These are phyloP conservation scores for Pachycephus smyrnensis DNA, from an alignment of 2,888 invertebrate species.

Conservation along the genomic window DNA sequence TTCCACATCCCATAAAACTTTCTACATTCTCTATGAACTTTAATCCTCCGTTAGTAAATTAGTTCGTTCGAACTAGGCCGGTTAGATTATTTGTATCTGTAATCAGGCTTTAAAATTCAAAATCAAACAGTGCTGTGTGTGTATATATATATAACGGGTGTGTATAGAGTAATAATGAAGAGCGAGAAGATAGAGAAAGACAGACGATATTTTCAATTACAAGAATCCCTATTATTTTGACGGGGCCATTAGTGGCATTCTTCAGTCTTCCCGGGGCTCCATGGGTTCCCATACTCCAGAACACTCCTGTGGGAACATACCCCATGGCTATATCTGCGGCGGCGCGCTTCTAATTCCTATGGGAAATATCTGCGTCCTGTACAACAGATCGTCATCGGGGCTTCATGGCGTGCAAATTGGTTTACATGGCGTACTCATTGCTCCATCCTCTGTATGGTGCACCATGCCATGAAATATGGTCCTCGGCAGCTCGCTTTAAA, in stretches of 20 bases:
- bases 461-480: constrained; percentile 4
- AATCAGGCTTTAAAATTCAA: not conserved
- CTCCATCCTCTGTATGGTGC: not conserved
- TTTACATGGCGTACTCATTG: constrained; percentile 51
- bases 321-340: constrained; percentile 21
- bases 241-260: constrained; percentile 39
- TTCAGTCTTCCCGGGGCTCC: constrained; percentile 36
- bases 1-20: not conserved
- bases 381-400: constrained; percentile 51
- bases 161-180: not conserved
- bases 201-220: constrained; percentile 42
- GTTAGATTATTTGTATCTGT: not conserved
- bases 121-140: not conserved
- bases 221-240: constrained; percentile 45
- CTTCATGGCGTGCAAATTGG: constrained; percentile 65
- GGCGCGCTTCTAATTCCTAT: constrained; percentile 55
- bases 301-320: constrained; percentile 56
- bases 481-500: constrained; percentile 18
- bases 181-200: not conserved
- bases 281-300: constrained; percentile 52
- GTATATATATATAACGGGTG: not conserved
- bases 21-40: not conserved
- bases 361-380: constrained; percentile 61
- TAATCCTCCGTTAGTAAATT: not conserved
- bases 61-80: not conserved